Base-by-base conservation (phyloP, 2,797 vertebrate species). In the Oceanodroma leucorhoa region DNA sequence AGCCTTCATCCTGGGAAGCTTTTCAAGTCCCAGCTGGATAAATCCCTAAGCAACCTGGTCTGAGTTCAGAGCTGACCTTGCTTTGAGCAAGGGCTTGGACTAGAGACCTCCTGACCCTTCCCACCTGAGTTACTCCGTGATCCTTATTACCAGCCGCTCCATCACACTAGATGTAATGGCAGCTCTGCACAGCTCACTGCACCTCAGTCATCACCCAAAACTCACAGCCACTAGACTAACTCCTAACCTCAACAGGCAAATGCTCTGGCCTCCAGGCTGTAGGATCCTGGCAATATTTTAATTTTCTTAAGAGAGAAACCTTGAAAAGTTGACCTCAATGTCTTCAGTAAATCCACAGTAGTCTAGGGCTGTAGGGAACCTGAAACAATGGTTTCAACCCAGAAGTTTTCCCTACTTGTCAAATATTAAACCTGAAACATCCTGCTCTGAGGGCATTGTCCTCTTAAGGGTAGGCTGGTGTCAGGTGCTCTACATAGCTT, bases 21-120 rank as follows among this genome's bases (percentile, higher is more conserved):
- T 86, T 88, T 92, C 45, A 71, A 45, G 45, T 67, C 34, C 17
- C 38, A 69, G 0, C 3, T 69, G 10, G 16, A 57, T 41, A 83
- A 88, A 41, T 3, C 6, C 24, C 36, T 0, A 5, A 57, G 29
- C 36, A 91, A 23, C 0, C 0, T n/a, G 29, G 6, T 81, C 45
- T 61, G 38, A 79, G 17, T 38, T 89, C 62, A 57, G 67, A 78
- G 26, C 3, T 60, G 36, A 45, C 32, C 8, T 60, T 90, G 10
- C 16, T 90, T 81, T 71, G 65, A 58, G 23, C 20, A 60, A 36
- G 2, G 1, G 7, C 9, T 83, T 89, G 22, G 22, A 24, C 32
- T 64, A 53, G 51, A 77, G 9, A 32, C 19, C 1, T 90, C 10
- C n/a, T 69, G 57, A 70, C 6, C 14, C 5, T 72, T 90, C 62